Evolutionary conservation across 2,113 vertebrate species (phyloP), one percentile per base, ranked within the genome.

Genomic region (Clupea harengus): DNA sequence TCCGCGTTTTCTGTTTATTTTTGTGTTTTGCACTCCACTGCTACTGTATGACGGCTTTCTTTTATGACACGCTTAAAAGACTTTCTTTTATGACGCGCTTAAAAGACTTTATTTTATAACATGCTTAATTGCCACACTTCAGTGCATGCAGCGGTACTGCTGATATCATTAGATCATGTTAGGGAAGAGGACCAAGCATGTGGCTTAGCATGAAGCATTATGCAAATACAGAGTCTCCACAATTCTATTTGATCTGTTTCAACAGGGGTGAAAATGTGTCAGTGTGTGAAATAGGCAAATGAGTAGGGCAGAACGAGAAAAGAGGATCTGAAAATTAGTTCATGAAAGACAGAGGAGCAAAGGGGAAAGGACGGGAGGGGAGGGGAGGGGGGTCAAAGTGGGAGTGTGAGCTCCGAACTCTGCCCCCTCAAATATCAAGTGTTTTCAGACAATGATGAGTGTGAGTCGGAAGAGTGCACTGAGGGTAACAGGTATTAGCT

Each of bases 11-110:
- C 39, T 39, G 39, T 39, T 39, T 39, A 2, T 39, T 39, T 39
- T 39, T 39, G 39, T 39, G 39, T 39, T 39, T 39, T 39, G 39
- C 39, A 39, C 39, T 39, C 54, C 54, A 6, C 18, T 39, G 1
- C 39, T 39, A 39, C 39, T 5, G 20, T 20, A 18, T 0, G 20
- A 39, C 39, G 20, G 20, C 18, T 6, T 6, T 6, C 80, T 89
- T 81, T 86, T 87, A 88, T 39, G 39, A 39, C 39, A 39, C 39
- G 39, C 39, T 39, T 39, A 39, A 39, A 39, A 39, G 39, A 39
- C 39, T 39, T 39, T 39, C 39, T 39, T 39, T 39, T 2, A 39
- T 39, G 39, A 39, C 39, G 2, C 39, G 39, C 39, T 39, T 39
- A 39, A 78, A 78, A 78, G 28, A 39, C 25, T 78, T 78, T 32